phyloP scores from a whole-genome alignment of 2,113 vertebrate species.

The Calyptommatus sinebrachiatus region DNA sequence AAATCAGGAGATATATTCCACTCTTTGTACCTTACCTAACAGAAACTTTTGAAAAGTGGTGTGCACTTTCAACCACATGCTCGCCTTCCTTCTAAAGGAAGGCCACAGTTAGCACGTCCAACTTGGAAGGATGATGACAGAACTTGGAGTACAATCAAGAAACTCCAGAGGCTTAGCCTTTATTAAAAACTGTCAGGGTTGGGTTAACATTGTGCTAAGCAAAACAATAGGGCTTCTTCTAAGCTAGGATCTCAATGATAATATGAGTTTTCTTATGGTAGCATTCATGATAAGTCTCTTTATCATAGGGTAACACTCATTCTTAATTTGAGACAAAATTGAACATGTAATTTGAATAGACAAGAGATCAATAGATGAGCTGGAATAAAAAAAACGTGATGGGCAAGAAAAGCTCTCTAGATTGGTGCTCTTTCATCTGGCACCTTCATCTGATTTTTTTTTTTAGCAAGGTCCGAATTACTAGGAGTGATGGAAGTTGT shows the following conservation, averaged over 20 bases:
- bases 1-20: constrained; percentile 59
- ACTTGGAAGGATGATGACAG: constrained; percentile 37
- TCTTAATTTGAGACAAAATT: neutral
- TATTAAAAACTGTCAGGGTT: constrained; percentile 34
- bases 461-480: too few species aligned
- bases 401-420: too few species aligned
- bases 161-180: constrained; percentile 36
- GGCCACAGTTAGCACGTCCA: constrained; percentile 34
- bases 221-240: neutral
- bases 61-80: constrained; percentile 45
- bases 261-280: neutral
- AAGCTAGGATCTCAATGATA: constrained; percentile 3
- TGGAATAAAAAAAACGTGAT: too few species aligned
- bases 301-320: neutral
- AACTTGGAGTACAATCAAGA: constrained; percentile 24
- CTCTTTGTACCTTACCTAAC: constrained; percentile 18
- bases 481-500: too few species aligned
- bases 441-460: too few species aligned
- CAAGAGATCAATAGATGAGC: neutral
- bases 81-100: constrained; percentile 45
- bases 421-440: too few species aligned
- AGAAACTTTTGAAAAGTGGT: constrained; percentile 20
- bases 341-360: neutral
- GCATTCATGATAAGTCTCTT: neutral
- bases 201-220: constrained; percentile 16